Base-by-base conservation (phyloP, 2,113 vertebrate species). In the Ascaphus truei region DNA sequence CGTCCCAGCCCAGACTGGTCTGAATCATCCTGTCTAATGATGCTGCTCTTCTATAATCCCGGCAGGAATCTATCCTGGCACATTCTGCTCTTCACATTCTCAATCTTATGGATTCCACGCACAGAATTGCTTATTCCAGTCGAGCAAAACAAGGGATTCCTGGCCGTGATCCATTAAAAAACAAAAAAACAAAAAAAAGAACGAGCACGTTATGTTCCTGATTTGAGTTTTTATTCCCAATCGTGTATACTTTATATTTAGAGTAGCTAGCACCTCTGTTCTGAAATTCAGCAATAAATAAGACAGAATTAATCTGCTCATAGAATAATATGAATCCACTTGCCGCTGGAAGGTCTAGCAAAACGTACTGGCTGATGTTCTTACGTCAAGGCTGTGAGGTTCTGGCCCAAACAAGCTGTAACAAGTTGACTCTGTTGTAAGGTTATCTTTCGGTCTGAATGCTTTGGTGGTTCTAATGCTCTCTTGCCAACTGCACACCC, bases 391-490 rank as follows among this genome's bases (percentile, higher is more conserved):
- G 29, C 43, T 63, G 34, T 43, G 48, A 63, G 31, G 25, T 66
- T 55, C 3, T 55, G 34, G 5, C 26, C 34, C 34, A 16, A 23
- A 33, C 18, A 37, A 58, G 25, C 30, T 11, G 47, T 23, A 27
- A 47, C 62, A 52, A 33, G 45, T 64, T 33, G 61, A 36, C 30
- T 36, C 45, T 51, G 41, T 27, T 66, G 50, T 43, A 66, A 66
- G 50, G 63, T 66, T 27, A 66, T 30, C 63, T 43, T 41, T 56
- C 51, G 62, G 62, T 66, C 55, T 66, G 36, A 55, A 66, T 66
- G 63, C 63, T 66, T 66, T 55, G 63, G 51, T 66, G n/a, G n/a
- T n/a, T n/a, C n/a, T n/a, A n/a, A n/a, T n/a, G 52, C 63, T 53
- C 25, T n/a, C 31, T 22, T 41, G 36, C 31, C n/a, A 8, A 53